Evolutionary conservation across 2,797 vertebrate species (phyloP).

Genomic region (Esox masquinongy): DNA sequence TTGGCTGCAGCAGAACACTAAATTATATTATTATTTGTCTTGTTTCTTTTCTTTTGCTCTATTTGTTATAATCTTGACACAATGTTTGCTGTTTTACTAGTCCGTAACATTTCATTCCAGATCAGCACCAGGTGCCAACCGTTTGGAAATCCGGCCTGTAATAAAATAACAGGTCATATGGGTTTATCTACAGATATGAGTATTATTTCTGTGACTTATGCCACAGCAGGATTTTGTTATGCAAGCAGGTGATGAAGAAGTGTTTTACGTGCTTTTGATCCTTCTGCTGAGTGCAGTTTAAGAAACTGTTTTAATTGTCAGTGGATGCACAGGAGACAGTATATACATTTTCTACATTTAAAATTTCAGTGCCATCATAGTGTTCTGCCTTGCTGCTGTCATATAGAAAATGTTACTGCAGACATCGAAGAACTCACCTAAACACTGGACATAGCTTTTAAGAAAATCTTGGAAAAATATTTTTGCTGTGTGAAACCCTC

Average conservation of each 20-base stretch:
- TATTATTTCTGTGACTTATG: not conserved
- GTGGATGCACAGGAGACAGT: not conserved
- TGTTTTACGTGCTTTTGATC: not conserved
- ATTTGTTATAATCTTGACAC: not conserved
- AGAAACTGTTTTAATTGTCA: not conserved
- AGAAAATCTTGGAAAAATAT: not conserved
- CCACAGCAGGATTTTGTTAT: not conserved
- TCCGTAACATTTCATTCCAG: not conserved
- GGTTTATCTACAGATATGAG: not conserved
- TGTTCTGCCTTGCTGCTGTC: not conserved
- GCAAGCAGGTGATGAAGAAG: not conserved
- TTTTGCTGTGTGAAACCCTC: not conserved
- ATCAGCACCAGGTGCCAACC: not conserved
- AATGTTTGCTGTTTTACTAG: not conserved
- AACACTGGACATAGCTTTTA: not conserved
- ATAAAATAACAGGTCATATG: not conserved
- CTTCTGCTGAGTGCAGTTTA: not conserved
- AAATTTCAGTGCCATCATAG: not conserved
- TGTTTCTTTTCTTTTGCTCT: not conserved
- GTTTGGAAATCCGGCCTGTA: too few relatives aligned
- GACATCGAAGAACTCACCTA: not conserved
- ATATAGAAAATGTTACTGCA: not conserved
- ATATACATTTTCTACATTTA: not conserved
- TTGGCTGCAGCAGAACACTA: not conserved
- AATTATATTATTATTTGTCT: not conserved